phyloP scores from a whole-genome alignment of 2,113 vertebrate genomes.

The Gadus macrocephalus region DNA sequence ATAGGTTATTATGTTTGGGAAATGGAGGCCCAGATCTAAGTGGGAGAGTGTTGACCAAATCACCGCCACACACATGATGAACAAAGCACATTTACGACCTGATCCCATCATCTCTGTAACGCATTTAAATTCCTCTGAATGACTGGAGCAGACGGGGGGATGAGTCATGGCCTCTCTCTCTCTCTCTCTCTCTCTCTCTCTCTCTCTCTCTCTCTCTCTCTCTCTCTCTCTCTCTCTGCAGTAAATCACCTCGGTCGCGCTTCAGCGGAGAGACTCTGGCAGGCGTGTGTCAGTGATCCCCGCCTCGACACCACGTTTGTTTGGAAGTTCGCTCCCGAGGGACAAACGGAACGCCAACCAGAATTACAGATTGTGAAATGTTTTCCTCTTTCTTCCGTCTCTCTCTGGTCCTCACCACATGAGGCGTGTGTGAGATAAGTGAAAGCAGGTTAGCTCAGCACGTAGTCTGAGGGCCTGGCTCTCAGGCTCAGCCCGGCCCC shows the following conservation, averaged over 20 bases:
- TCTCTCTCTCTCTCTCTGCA: neutral
- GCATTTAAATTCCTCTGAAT: neutral
- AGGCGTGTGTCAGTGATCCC: no score
- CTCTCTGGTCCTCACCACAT: no score
- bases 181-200: neutral
- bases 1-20: neutral
- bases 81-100: neutral
- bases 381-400: neutral
- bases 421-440: no score
- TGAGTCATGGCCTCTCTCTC: slow-evolving; percentile 13
- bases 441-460: no score
- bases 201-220: no score
- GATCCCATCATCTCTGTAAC: neutral
- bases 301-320: slow-evolving; percentile 29
- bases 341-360: neutral
- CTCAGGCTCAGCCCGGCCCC: no score
- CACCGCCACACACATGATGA: neutral
- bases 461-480: no score
- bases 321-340: neutral
- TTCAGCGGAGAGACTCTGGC: slow-evolving; percentile 19
- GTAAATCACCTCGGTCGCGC: slow-evolving; percentile 39
- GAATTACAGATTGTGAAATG: neutral
- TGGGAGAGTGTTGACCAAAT: no score
- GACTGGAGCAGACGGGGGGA: neutral
- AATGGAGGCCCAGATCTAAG: neutral